Conservation (phyloP, 2,888 invertebrate genomes). For the Orthosia cruda region DNA sequence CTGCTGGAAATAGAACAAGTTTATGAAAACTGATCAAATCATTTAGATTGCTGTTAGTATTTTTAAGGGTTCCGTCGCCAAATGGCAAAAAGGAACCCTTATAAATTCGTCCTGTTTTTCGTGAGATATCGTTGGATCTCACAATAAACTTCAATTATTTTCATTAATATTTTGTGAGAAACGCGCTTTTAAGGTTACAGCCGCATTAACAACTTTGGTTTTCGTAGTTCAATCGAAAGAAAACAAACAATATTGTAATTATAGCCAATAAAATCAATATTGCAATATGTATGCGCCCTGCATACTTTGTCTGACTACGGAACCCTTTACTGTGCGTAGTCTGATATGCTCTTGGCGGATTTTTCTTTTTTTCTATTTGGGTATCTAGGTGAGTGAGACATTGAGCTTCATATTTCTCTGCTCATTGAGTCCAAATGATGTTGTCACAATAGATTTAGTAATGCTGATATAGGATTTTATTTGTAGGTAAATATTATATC, state of each 20-base stretch:
- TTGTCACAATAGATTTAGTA: conserved; percentile 4
- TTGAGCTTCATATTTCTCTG: conserved; percentile 15
- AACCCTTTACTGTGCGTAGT: too few relatives aligned
- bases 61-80: neutral
- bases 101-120: too few relatives aligned
- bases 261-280: too few relatives aligned
- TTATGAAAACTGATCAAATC: neutral
- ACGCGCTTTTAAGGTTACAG: too few relatives aligned
- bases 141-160: too few relatives aligned
- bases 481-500: neutral
- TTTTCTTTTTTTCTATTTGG: neutral
- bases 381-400: neutral
- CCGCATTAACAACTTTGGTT: too few relatives aligned
- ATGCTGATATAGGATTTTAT: neutral
- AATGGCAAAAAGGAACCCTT: neutral
- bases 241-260: too few relatives aligned
- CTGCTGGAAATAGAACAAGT: neutral
- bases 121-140: too few relatives aligned
- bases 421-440: conserved; percentile 30
- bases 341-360: neutral
- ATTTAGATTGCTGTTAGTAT: neutral
- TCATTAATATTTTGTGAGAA: too few relatives aligned
- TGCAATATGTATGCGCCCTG: too few relatives aligned
- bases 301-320: neutral
- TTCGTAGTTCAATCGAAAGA: too few relatives aligned